Evolutionary conservation across 2,797 vertebrate genomes (phyloP).

Genomic region (Coranthus polyacanthus): DNA sequence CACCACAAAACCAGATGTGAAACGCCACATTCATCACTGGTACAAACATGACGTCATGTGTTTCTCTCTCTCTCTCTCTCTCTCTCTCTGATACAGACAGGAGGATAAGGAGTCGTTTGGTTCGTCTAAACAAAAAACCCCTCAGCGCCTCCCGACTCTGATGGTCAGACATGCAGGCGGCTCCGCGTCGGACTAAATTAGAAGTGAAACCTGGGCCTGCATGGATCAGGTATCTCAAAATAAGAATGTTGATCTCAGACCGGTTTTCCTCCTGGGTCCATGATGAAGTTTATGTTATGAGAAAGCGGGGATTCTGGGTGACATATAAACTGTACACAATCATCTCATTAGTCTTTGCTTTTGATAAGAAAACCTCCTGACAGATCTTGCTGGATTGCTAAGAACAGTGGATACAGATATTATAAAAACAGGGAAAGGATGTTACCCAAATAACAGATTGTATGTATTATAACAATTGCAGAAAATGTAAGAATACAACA

Average conservation of each 20-base stretch:
- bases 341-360: neutral
- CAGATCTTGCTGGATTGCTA: neutral
- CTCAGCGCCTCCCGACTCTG: conserved; percentile 26
- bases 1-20: conserved; percentile 1
- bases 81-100: neutral
- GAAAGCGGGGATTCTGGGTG: neutral
- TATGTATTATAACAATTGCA: no score
- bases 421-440: neutral
- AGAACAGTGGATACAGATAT: neutral
- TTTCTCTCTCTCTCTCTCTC: neutral
- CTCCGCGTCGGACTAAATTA: conserved; percentile 60
- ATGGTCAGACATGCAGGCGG: conserved; percentile 46
- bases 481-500: no score
- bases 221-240: conserved; percentile 58
- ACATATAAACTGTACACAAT: neutral
- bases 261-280: conserved; percentile 39
- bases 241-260: conserved; percentile 54
- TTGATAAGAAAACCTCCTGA: no score
- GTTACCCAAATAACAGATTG: neutral
- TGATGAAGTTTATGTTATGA: conserved; percentile 34
- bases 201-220: conserved; percentile 60
- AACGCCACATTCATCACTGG: neutral
- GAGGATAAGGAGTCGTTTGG: conserved; percentile 22
- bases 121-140: conserved; percentile 46
- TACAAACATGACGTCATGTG: conserved; percentile 7